Conservation (phyloP, 2,797 vertebrate genomes). For the Falco novaeseelandiae region DNA sequence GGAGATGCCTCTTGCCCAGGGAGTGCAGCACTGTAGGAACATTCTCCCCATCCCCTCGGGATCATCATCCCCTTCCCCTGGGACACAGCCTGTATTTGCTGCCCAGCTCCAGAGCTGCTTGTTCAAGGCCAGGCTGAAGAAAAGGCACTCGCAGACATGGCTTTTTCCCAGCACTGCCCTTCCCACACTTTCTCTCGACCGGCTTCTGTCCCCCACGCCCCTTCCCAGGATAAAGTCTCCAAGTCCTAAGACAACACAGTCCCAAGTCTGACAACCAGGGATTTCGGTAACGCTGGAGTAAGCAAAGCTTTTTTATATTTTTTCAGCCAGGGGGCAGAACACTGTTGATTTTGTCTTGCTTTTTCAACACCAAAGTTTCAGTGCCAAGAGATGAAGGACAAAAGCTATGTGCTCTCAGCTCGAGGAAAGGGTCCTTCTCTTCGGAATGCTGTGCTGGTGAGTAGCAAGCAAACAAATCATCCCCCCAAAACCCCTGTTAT, state of each 20-base stretch:
- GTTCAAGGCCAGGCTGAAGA: not conserved
- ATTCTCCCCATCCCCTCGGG: not conserved
- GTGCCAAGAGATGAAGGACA: not conserved
- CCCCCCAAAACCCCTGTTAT: accelerated
- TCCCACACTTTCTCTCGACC: not conserved
- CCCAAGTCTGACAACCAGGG: not conserved
- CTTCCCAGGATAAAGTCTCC: not conserved
- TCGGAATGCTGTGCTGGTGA: not conserved
- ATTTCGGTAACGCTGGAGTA: not conserved
- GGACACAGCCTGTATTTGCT: not conserved
- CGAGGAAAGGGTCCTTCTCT: not conserved
- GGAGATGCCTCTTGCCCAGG: not conserved
- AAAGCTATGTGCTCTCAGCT: not conserved
- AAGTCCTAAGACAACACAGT: not conserved
- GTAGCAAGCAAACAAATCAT: not conserved
- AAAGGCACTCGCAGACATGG: not conserved
- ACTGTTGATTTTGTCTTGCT: not conserved
- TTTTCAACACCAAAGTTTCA: not conserved
- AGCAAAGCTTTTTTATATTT: not conserved
- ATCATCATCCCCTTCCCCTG: not conserved
- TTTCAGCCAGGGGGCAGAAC: not conserved
- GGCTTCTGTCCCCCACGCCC: not conserved
- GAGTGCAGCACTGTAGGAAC: not conserved
- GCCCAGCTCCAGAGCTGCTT: not conserved
- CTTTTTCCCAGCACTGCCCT: not conserved